Evolutionary conservation across 2,113 vertebrate genomes (phyloP), one percentile per base, ranked within the genome.

Genomic region (Limanda limanda): DNA sequence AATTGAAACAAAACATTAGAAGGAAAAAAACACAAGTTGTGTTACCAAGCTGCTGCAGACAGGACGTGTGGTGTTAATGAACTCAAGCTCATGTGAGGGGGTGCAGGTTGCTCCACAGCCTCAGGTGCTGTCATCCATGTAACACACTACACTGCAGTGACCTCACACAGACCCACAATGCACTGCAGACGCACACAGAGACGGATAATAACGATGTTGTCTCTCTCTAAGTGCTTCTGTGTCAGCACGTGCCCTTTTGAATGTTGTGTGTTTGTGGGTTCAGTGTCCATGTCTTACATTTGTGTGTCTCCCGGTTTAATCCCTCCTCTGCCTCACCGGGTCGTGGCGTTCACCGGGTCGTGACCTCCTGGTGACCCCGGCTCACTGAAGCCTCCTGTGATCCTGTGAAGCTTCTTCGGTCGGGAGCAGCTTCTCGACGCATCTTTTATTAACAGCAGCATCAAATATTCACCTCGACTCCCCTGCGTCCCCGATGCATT

Each of bases 381-480:
- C 83, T 89, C 89, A 83, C 80, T 84, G 86, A 76, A 78, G 62
- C 81, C 68, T 61, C 35, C 51, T 21, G 77, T 74, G 76, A 84
- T 88, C 85, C 15, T 79, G 77, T 70, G 88, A 86, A 89, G 81
- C 90, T 74, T 35, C 83, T n/a, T 88, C 81, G 88, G 90, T 92
- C 89, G 87, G 72, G 51, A 31, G 56, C 79, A 56, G 75, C 84
- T 88, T 72, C 84, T 78, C 69, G 18, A 45, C 31, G 52, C 83
- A 93, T 94, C 58, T 93, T 93, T 94, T 93, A 94, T 95, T 93
- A 92, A 93, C 70, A 58, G 69, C 35, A 45, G 51, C 81, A 90
- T 94, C 86, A 94, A 93, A 91, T 82, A 92, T 94, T 93, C 81
- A 93, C 75, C 25, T 68, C 4, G 18, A 48, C 62, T 48, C 25